phyloP scores from a whole-genome alignment of 2,113 vertebrate genomes.

The Callithrix jacchus region DNA sequence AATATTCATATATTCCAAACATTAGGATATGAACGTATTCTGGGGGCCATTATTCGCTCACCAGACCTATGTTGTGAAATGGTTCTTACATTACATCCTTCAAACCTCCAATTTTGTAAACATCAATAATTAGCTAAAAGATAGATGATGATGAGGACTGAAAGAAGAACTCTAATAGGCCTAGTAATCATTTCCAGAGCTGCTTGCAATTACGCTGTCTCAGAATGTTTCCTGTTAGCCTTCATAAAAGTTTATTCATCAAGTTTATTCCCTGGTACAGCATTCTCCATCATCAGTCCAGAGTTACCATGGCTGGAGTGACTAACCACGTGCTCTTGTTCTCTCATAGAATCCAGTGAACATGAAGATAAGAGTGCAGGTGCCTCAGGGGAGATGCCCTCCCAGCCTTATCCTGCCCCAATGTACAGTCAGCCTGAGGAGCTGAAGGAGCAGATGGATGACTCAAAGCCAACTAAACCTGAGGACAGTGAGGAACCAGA shows the following conservation, averaged over 20 bases:
- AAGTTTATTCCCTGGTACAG: not conserved
- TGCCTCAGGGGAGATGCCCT: slow-evolving; percentile 88
- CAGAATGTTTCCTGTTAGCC: not conserved
- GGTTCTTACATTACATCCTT: not conserved
- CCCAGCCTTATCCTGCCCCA: slow-evolving; percentile 88
- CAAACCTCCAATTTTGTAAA: not conserved
- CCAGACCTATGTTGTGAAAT: not conserved
- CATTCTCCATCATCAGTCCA: not conserved
- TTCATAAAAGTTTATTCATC: not conserved
- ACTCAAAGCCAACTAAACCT: slow-evolving; percentile 87
- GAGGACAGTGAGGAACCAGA: slow-evolving; percentile 94
- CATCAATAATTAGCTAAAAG: not conserved
- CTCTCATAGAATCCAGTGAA: slow-evolving; percentile 93
- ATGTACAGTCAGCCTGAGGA: slow-evolving; percentile 88
- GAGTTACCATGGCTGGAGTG: not conserved
- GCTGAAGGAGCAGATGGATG: slow-evolving; percentile 88
- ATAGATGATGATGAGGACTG: not conserved
- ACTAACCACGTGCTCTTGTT: not conserved
- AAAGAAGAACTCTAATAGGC: not conserved
- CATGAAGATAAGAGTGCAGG: slow-evolving; percentile 95
- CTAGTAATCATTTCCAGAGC: not conserved
- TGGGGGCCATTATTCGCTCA: not conserved
- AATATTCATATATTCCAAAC: not conserved
- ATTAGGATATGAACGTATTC: not conserved
- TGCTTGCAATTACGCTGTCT: not conserved